Evolutionary conservation across 2,888 invertebrate genomes (phyloP).

Genomic region (Ashinkailepas kermadecensis): DNA sequence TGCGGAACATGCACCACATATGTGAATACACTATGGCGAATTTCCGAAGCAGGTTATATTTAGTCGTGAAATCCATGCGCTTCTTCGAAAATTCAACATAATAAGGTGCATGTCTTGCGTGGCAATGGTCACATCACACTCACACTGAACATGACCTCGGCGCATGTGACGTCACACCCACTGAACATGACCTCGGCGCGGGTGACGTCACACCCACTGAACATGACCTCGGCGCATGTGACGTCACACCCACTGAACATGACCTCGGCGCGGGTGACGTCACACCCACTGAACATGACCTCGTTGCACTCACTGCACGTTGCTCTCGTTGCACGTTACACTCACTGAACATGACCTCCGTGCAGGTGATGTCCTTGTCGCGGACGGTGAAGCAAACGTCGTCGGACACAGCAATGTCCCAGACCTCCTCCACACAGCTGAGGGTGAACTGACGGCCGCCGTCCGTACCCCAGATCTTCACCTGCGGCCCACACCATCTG

Average conservation of each 20-base stretch:
- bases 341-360: conserved; percentile 8
- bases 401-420: conserved; percentile 1
- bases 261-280: neutral
- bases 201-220: neutral
- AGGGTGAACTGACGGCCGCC: neutral
- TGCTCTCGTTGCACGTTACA: neutral
- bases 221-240: neutral
- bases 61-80: too few relatives aligned
- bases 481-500: too few relatives aligned
- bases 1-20: too few relatives aligned
- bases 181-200: neutral
- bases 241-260: neutral
- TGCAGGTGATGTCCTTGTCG: conserved; percentile 18
- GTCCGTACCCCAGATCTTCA: conserved; percentile 14
- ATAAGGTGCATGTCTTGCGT: too few relatives aligned
- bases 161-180: neutral
- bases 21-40: too few relatives aligned
- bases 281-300: neutral
- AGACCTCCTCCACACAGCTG: conserved; percentile 19
- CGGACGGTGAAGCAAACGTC: conserved; percentile 6
- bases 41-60: too few relatives aligned
- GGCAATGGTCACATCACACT: too few relatives aligned
- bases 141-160: neutral
- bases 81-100: too few relatives aligned
- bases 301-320: neutral